These are phyloP conservation scores for Cotesia chilonis DNA, from an alignment of 1,140 invertebrate species.

Conservation along the genomic window DNA sequence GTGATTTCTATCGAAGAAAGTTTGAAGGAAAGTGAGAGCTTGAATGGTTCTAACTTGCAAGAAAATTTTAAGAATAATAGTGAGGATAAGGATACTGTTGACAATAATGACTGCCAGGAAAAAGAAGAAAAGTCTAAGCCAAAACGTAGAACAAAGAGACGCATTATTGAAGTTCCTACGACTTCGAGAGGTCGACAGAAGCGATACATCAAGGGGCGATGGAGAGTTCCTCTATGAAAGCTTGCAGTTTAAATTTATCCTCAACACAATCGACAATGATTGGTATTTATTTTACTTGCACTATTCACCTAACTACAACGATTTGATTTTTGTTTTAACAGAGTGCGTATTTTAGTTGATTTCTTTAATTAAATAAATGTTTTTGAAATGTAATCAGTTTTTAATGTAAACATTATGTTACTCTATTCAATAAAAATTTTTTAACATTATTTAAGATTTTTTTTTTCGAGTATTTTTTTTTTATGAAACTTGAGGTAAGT, in stretches of 20 bases:
- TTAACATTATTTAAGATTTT: too few relatives aligned
- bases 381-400: too few relatives aligned
- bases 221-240: conserved; percentile 18
- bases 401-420: too few relatives aligned
- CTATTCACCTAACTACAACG: neutral
- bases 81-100: neutral
- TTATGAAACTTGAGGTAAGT: too few relatives aligned
- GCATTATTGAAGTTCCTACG: conserved; percentile 27
- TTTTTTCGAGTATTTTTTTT: too few relatives aligned
- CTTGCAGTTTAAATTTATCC: neutral
- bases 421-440: too few relatives aligned
- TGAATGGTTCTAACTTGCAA: too few relatives aligned
- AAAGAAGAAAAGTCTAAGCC: neutral
- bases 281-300: neutral
- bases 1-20: conserved; percentile 34
- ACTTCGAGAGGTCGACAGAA: neutral
- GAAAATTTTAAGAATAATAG: conserved; percentile 1
- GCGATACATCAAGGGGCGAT: conserved; percentile 21
- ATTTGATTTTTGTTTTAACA: too few relatives aligned
- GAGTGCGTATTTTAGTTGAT: too few relatives aligned
- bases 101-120: neutral
- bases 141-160: conserved; percentile 31
- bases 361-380: too few relatives aligned
- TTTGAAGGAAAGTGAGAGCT: conserved; percentile 10
- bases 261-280: neutral